These are phyloP conservation scores for Pseudanteris insignis DNA, from an alignment of 2,888 invertebrate genomes.

Conservation along the genomic window DNA sequence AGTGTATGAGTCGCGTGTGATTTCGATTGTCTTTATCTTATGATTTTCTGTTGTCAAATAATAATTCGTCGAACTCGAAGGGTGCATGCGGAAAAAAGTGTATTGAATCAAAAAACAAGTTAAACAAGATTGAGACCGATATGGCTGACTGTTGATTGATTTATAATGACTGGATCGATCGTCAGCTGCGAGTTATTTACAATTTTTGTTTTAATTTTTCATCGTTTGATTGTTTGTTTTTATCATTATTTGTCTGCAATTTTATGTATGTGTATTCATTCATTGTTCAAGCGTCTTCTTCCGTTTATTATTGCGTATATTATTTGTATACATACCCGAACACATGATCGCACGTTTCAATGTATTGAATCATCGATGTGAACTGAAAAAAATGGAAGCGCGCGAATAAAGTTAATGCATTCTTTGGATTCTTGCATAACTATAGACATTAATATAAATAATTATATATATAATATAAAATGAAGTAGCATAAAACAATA, in stretches of 20 bases:
- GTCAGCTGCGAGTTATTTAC: slow-evolving; percentile 17
- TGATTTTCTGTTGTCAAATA: slow-evolving; percentile 29
- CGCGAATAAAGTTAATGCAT: slow-evolving; percentile 57
- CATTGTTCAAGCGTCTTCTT: slow-evolving; percentile 6
- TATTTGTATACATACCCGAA: slow-evolving; percentile 8
- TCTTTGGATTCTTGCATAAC: slow-evolving; percentile 65
- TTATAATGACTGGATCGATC: slow-evolving; percentile 36
- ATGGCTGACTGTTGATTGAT: slow-evolving; percentile 38
- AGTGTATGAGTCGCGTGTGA: neutral
- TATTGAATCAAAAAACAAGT: slow-evolving; percentile 24
- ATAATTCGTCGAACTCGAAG: slow-evolving; percentile 23
- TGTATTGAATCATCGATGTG: slow-evolving; percentile 45
- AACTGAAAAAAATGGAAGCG: slow-evolving; percentile 51
- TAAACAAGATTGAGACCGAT: neutral
- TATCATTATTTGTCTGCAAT: too few species aligned
- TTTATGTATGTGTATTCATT: too few species aligned
- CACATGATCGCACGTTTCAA: slow-evolving; percentile 19
- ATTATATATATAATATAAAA: slow-evolving; percentile 63
- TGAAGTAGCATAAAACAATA: slow-evolving; percentile 62
- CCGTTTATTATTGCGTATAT: slow-evolving; percentile 18
- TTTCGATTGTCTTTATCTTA: slow-evolving; percentile 14
- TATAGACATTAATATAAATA: slow-evolving; percentile 66
- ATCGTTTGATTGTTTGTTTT: too few species aligned
- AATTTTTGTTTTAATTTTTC: slow-evolving; percentile 6
- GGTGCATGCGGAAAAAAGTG: slow-evolving; percentile 32